phyloP scores from a whole-genome alignment of 2,113 vertebrate species.

The Rhabdornis inornatus region DNA sequence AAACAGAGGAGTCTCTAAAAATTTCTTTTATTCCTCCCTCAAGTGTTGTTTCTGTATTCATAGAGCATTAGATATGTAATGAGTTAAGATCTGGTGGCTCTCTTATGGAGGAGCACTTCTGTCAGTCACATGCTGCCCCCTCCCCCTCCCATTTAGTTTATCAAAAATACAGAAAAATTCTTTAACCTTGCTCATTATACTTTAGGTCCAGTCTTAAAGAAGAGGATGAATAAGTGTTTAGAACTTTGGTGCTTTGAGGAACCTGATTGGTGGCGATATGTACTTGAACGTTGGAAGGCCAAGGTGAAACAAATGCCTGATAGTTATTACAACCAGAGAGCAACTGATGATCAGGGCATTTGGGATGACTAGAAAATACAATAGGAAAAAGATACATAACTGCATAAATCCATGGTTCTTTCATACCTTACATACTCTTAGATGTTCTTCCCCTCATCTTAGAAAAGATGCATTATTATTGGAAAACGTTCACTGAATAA shows the following conservation, averaged over 20 bases:
- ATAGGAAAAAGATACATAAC: background rate
- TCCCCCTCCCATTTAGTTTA: background rate
- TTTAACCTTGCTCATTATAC: background rate
- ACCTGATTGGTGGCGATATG: background rate
- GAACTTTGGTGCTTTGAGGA: background rate
- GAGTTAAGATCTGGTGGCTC: background rate
- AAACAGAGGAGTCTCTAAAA: background rate
- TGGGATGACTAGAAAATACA: background rate
- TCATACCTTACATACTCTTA: background rate
- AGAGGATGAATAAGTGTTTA: background rate
- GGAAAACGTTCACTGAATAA: background rate
- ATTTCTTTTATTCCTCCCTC: background rate
- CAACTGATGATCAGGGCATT: background rate
- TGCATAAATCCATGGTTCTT: background rate
- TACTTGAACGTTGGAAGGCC: background rate
- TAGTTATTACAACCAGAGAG: background rate
- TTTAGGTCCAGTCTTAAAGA: background rate
- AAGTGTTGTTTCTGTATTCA: background rate
- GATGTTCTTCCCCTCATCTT: background rate
- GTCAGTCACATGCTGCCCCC: background rate
- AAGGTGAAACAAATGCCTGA: background rate
- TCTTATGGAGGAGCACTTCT: background rate
- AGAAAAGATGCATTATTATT: background rate
- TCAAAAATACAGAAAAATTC: background rate
- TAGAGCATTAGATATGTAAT: background rate